phyloP scores from a whole-genome alignment of 2,113 vertebrate species.

The Oxyura jamaicensis region DNA sequence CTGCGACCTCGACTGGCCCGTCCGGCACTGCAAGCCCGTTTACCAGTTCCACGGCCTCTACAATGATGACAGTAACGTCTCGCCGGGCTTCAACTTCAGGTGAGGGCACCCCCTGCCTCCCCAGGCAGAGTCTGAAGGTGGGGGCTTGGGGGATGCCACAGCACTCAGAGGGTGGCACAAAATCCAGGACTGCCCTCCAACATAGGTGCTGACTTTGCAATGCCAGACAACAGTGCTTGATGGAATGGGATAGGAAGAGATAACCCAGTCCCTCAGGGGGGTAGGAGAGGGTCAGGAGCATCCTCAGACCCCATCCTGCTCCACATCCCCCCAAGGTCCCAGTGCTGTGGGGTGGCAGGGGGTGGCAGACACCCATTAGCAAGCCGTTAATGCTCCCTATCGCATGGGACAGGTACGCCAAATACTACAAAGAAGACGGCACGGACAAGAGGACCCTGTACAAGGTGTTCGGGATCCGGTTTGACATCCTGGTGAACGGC shows the following conservation, averaged over 20 bases:
- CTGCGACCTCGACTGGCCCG: conserved; percentile 87
- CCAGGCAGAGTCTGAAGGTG: background rate
- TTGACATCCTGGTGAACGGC: conserved; percentile 91
- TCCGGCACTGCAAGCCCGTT: conserved; percentile 83
- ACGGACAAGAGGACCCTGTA: conserved; percentile 84
- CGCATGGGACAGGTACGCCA: conserved; percentile 80
- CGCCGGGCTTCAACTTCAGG: conserved; percentile 96
- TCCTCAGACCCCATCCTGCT: background rate
- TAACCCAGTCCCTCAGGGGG: background rate
- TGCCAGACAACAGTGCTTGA: background rate
- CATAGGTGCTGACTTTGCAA: background rate
- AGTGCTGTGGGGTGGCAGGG: background rate
- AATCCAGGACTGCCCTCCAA: background rate
- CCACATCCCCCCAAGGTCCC: background rate
- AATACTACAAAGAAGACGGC: conserved; percentile 82
- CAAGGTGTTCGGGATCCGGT: conserved; percentile 93
- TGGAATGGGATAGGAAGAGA: background rate
- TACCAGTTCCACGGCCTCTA: conserved; percentile 91
- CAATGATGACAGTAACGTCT: conserved; percentile 78
- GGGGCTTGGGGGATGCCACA: background rate
- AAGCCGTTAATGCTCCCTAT: background rate
- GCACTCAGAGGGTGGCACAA: background rate
- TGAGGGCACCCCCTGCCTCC: conserved; percentile 28
- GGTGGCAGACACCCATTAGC: background rate
- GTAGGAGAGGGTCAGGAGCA: background rate